phyloP scores from a whole-genome alignment of 2,888 invertebrate genomes.

The Napeogenes sylphis region DNA sequence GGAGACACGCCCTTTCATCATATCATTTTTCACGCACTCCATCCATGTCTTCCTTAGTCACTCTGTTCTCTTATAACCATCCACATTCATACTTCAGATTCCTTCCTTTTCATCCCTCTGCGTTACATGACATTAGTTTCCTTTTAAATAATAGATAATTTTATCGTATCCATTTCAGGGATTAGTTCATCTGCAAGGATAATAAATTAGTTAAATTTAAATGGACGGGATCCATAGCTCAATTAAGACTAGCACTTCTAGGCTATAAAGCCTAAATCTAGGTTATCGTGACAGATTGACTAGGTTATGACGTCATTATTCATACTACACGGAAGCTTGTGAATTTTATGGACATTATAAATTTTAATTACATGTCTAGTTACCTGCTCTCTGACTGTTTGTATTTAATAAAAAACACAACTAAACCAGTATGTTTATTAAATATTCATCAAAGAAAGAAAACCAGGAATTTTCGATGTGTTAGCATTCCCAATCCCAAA shows the following conservation, averaged over 20 bases:
- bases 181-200: constrained; percentile 1
- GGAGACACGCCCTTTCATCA: too few species aligned
- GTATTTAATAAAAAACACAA: neutral
- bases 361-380: neutral
- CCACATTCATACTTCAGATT: too few species aligned
- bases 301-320: neutral
- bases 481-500: too few species aligned
- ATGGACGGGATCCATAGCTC: constrained; percentile 29
- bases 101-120: too few species aligned
- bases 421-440: too few species aligned
- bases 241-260: constrained; percentile 26
- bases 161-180: constrained; percentile 17
- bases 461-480: too few species aligned
- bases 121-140: too few species aligned
- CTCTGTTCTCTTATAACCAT: too few species aligned
- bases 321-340: neutral
- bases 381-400: neutral
- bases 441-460: too few species aligned
- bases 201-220: constrained; percentile 32
- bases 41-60: too few species aligned
- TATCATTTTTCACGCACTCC: too few species aligned
- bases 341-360: neutral
- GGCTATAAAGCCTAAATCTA: constrained; percentile 25
- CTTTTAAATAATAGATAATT: neutral
- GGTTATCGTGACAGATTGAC: constrained; percentile 26